Evolutionary conservation across 2,888 invertebrate genomes (phyloP), one percentile per base, ranked within the genome.

Genomic region (Poecilus cupreus): DNA sequence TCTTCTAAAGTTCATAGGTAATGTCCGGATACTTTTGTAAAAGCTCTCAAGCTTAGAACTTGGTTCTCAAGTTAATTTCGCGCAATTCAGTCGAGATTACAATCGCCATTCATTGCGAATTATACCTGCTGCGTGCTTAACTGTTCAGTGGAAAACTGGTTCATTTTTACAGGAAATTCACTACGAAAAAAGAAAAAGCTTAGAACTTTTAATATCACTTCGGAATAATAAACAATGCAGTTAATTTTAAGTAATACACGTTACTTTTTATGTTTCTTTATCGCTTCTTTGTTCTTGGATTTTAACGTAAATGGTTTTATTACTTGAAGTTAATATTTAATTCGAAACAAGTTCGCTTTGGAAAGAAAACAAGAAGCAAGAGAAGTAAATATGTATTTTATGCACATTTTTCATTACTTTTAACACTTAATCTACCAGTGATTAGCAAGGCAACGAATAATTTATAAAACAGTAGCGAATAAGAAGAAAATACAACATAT

Each of bases 101-200:
- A 75, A 75, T 75, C 51, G 51, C 74, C 26, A 26, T 75, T 75
- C 49, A 75, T 75, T 75, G 16, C 51, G 74, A 75, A 75, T 75
- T 75, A 75, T 75, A 75, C 74, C 51, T 51, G 46, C 60, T 16
- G 74, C 51, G 26, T 75, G 74, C 13, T 49, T 24, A 43, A 46
- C 24, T 75, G 32, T 75, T 26, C 24, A 75, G 18, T 37, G 22
- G 16, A 72, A 46, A 39, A 43, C 49, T 68, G 32, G 26, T 11
- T n/a, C 72, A 39, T 22, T 72, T 72, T 72, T 43, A 75, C 46
- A 18, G 26, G 49, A 24, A 22, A 75, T 75, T 26, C 49, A 10
- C 74, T 49, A 68, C n/a, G 11, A 68, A 68, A 10, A 32, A n/a
- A 68, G 49, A 11, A 75, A 75, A 49, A 49, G 11, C 8, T 26